Evolutionary conservation across 2,113 vertebrate species (phyloP), one percentile per base, ranked within the genome.

Genomic region (Pseudopodoces humilis): DNA sequence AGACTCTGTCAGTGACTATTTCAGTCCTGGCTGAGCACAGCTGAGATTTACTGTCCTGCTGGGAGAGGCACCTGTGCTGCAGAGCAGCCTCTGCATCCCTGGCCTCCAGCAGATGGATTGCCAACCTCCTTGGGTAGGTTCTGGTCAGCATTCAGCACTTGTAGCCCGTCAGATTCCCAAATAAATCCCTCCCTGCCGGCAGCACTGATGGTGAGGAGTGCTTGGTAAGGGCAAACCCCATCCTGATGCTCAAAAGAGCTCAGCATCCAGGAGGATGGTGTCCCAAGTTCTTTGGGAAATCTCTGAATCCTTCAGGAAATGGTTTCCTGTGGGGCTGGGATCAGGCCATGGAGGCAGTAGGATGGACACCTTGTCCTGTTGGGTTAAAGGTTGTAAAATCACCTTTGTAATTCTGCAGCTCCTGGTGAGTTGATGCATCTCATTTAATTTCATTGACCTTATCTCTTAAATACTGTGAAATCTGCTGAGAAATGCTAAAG

Each of bases 221-320:
- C 15, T 78, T 44, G n/a, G 15, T 7, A 7, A 58, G 79, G 37
- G 31, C 35, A 13, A 70, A 39, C 53, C 82, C 50, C 25, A 8
- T 21, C 6, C 12, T 23, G 47, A 33, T 19, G 49, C 25, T 56
- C 31, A 1, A 11, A 64, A 35, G 25, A 49, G 14, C 28, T n/a
- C 22, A 10, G 1, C 15, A 2, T 13, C 58, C 63, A 31, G 52
- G 4, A 2, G 64, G 69, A 9, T 1, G 7, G 2, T 14, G 25
- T 23, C 46, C 67, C 22, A 30, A 58, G 44, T 41, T 18, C 53
- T 53, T 68, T 47, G 44, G 65, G 82, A 68, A 60, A 82, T 19
- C 59, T 94, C 50, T 1, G 52, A 28, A 33, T 39, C 64, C 72
- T 67, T 52, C 6, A 15, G 79, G 68, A 50, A 47, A 55, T 9